Percentiles rank a stretch among this genome's conserved stretches.
phyloP scores from a whole-genome alignment of 2,113 vertebrate species.

The Thalassoma bifasciatum region DNA sequence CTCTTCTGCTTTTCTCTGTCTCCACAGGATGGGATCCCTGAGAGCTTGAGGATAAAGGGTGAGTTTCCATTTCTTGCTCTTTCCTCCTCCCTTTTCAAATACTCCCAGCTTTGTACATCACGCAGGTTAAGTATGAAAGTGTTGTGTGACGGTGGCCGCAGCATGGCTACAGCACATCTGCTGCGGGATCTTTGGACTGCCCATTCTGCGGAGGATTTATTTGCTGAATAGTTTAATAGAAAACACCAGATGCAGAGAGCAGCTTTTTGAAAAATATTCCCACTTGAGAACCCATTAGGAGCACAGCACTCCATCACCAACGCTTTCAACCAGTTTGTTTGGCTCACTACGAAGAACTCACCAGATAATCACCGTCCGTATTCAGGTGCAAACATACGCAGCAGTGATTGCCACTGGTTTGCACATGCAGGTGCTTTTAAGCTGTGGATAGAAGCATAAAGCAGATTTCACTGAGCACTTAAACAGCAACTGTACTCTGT shows the following conservation, averaged over 20 bases:
- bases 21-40: slow-evolving; percentile 80
- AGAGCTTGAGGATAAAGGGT: slow-evolving; percentile 80
- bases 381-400: not conserved
- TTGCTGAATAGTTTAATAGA: not conserved
- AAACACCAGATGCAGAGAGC: not conserved
- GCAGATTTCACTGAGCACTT: not conserved
- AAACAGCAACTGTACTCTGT: not conserved
- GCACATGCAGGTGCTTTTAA: not conserved
- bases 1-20: slow-evolving; percentile 41
- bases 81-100: not conserved
- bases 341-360: not conserved
- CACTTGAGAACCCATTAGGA: slow-evolving; percentile 13
- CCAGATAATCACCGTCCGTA: not conserved
- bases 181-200: not conserved
- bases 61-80: slow-evolving; percentile 51
- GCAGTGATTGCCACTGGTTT: not conserved
- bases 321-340: not conserved
- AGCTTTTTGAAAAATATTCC: not conserved
- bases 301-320: not conserved
- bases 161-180: not conserved
- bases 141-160: not conserved
- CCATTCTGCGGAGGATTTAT: not conserved
- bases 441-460: not conserved
- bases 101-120: not conserved
- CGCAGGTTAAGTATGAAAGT: not conserved